Base-by-base conservation (phyloP, 2,797 vertebrate species). In the Enteromius anoplus region DNA sequence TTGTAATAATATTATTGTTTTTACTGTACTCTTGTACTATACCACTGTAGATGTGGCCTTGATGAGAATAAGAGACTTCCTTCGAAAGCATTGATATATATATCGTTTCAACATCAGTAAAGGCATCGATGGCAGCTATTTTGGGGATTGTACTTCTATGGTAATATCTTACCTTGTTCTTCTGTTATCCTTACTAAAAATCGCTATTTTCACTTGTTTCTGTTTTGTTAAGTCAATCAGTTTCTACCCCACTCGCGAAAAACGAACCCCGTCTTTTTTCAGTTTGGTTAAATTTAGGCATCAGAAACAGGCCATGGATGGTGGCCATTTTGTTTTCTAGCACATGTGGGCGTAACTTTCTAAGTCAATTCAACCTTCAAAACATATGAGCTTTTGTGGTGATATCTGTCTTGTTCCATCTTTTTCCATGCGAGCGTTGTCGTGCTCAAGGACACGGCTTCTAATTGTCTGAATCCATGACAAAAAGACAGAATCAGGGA, bases 301-400 rank as follows among this genome's bases (percentile, higher is more conserved):
- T 58, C 49, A 82, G 12, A 60, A 42, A 26, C 80, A 75, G 58
- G 58, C 45, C 34, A 72, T 51, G 32, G 58, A 42, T 17, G 66
- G 75, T 42, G n/a, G 66, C 82, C 82, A 78, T 83, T 79, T 84
- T 45, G 77, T 55, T 72, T 85, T 71, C 19, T 15, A 29, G 45
- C 40, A 29, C 45, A 21, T 34, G 23, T 58, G 40, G 51, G 75
- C 51, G 23, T 37, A 23, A 23, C 47, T 26, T 17, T 26, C 15
- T 21, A 62, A 81, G 32, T 75, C 32, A 32, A 37, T 29, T 19
- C 62, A 51, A 21, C 42, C 49, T 78, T 82, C 47, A 58, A 45
- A 78, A 82, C 53, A 42, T 21, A 47, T 71, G 10, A 42, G 62
- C 34, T 66, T 76, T 51, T 49, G 19, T 68, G 8, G 64, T 62